Base-by-base conservation (phyloP, 2,797 vertebrate genomes). In the Melanotaenia boesemani region DNA sequence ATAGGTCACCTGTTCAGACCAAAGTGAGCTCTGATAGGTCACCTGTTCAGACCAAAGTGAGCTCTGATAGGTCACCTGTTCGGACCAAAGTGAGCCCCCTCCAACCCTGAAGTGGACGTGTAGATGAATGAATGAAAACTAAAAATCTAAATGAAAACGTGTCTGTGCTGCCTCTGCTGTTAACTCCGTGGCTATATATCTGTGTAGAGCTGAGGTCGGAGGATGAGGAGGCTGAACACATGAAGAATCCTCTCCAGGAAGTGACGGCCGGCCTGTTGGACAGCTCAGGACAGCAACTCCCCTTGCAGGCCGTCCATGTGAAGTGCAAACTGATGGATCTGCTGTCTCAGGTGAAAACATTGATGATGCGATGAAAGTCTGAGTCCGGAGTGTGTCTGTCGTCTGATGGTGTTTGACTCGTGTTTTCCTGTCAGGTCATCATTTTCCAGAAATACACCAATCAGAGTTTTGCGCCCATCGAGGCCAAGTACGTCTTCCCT, bases 401-500 rank as follows among this genome's bases (percentile, higher is more conserved):
- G 18, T 61, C 28, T 59, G 37, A 39, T 13, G 37, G 6, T 39
- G 37, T 39, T 39, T 39, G 37, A 39, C 11, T 39, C 37, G 12
- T 13, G 12, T 26, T 78, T 37, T 39, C 18, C 73, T 82, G 77
- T 72, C 64, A 97, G 96, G 93, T 98, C 60, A 26, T 96, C 70
- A 92, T 97, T 70, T 97, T 97, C 89, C 97, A 98, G 74, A 95
- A 92, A 10, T 98, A 97, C 84, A 94, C 91, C 74, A 97, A 97
- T 80, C 80, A 80, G 67, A 95, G 90, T 64, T 32, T 59, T 0
- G 82, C 86, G 46, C 94, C 96, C 59, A 96, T 96, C 59, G 96
- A 97, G 77, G 96, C 96, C 5, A 98, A 97, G 79, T 97, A 96
- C 26, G 93, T 97, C 37, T 98, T 98, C 89, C 97, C 96, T 1